phyloP scores from a whole-genome alignment of 1,140 invertebrate genomes.

The Steinernema feltiae region DNA sequence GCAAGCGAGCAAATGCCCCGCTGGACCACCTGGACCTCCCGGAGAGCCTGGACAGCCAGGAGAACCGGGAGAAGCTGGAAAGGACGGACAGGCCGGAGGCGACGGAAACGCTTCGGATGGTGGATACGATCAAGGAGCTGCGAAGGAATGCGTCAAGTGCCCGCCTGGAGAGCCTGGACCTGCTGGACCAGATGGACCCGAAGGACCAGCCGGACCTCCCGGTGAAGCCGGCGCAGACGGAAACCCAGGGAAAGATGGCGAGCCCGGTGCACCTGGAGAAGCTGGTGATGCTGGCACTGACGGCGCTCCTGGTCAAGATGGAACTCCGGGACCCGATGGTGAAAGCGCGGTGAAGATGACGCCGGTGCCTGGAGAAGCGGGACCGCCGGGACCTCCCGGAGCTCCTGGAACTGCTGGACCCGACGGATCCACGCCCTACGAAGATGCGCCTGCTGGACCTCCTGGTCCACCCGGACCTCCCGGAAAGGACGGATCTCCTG shows the following conservation, averaged over 20 bases:
- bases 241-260: conserved; percentile 17
- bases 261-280: neutral
- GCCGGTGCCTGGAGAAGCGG: neutral
- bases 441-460: conserved; percentile 38
- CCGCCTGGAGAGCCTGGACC: conserved; percentile 25
- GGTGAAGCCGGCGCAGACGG: conserved; percentile 19
- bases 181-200: conserved; percentile 25
- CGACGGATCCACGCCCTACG: conserved; percentile 30
- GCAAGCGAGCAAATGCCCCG: conserved; percentile 21
- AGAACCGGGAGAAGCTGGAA: neutral
- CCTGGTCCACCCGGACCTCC: conserved; percentile 30
- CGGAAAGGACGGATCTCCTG: neutral
- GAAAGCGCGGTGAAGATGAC: neutral
- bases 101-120: neutral
- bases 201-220: conserved; percentile 22
- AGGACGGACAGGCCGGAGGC: neutral
- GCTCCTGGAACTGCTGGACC: conserved; percentile 28
- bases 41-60: conserved; percentile 28
- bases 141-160: conserved; percentile 24
- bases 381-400: conserved; percentile 36
- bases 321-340: neutral
- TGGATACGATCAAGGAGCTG: neutral
- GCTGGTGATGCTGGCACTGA: conserved; percentile 24
- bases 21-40: conserved; percentile 28
- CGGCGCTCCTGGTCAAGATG: neutral